phyloP scores from a whole-genome alignment of 1,140 invertebrate species.

The Penaeus vannamei region DNA sequence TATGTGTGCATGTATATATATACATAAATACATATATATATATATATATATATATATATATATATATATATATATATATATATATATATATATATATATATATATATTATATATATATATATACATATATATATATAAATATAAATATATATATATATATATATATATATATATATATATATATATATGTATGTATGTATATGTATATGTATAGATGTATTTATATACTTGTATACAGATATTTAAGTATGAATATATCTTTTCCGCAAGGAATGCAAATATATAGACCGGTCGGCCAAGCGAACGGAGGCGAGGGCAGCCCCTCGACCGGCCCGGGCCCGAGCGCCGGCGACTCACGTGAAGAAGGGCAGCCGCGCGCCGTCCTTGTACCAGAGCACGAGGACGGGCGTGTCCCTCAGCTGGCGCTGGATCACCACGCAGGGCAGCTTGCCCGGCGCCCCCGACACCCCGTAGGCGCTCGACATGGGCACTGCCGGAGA shows the following conservation, averaged over 20 bases:
- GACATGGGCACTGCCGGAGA: constrained; percentile 44
- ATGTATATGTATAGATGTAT: neutral
- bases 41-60: neutral
- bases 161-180: neutral
- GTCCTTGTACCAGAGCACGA: constrained; percentile 61
- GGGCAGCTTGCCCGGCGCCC: constrained; percentile 35
- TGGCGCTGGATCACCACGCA: constrained; percentile 58
- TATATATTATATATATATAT: neutral
- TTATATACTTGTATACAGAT: neutral
- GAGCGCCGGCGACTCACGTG: constrained; percentile 36
- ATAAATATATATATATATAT: neutral
- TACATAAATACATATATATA: neutral
- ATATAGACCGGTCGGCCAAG: neutral
- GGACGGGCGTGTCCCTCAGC: constrained; percentile 40
- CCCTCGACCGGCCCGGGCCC: too few relatives aligned
- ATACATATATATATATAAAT: neutral
- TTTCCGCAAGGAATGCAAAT: neutral
- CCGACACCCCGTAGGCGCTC: constrained; percentile 37
- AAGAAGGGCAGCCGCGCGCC: constrained; percentile 55
- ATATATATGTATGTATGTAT: neutral
- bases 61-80: constrained; percentile 34
- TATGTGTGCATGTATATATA: neutral
- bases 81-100: constrained; percentile 32
- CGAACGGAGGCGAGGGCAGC: neutral
- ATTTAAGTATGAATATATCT: neutral